Evolutionary conservation across 2,113 vertebrate genomes (phyloP), one percentile per base, ranked within the genome.

Genomic region (Melanerpes aurifrons): DNA sequence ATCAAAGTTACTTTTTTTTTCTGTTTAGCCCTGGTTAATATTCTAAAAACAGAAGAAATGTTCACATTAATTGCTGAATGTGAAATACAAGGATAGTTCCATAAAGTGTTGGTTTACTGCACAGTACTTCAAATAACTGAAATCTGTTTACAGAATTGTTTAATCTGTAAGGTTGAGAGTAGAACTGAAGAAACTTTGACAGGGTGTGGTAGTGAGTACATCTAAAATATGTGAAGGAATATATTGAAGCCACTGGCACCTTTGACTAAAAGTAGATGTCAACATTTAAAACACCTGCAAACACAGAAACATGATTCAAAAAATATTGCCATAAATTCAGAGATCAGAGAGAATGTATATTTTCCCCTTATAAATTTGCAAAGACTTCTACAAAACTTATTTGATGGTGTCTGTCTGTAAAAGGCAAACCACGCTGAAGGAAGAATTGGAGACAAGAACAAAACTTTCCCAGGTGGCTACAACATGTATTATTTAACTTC

Each of bases 391-490:
- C 57, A 94, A 95, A 90, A 29, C 3, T 7, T 22, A 20, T 87
- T 79, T 74, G 37, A n/a, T 54, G 53, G 16, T 15, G 12, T 14
- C 29, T 56, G 32, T 28, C 43, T 89, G 89, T 48, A 45, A 67
- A 90, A 91, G 73, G 47, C 43, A 91, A 90, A 72, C 12, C 26
- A 25, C 29, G 11, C 31, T 48, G 54, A 29, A 75, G 61, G 32
- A 7, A 2, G 50, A 97, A 97, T 97, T 8, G 12, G 56, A 90
- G 86, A 37, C 48, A 58, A 35, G 58, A 93, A 79, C 59, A 47
- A 96, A 96, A 96, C 87, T 97, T 97, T 94, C 47, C 67, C 87
- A 57, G 86, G 80, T 87, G 62, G 79, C 91, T 85, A 59, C 95
- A 82, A 75, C 77, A 93, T 90, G 20, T 80, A 81, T 93, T 90